Percentiles rank a stretch among this genome's conserved stretches.
phyloP scores from a whole-genome alignment of 2,113 vertebrate species.

The Fregata magnificens region DNA sequence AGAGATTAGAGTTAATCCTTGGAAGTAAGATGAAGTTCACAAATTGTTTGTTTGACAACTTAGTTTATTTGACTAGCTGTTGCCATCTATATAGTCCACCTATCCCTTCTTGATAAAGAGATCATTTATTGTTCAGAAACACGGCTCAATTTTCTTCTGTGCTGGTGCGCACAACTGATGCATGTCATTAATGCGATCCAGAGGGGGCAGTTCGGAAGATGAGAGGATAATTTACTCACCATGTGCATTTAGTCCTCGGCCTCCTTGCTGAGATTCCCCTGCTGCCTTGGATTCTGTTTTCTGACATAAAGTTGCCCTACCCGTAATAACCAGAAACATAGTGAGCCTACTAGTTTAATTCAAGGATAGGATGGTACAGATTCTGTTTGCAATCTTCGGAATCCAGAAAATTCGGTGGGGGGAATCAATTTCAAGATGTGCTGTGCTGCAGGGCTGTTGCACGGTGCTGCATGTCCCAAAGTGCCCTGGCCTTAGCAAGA shows the following conservation, averaged over 20 bases:
- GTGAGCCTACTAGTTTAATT: not conserved
- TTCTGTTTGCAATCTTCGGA: not conserved
- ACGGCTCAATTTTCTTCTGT: not conserved
- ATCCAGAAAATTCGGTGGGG: not conserved
- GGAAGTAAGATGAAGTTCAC: not conserved
- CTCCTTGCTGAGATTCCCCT: slow-evolving; percentile 17
- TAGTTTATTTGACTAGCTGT: not conserved
- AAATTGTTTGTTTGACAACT: slow-evolving; percentile 11
- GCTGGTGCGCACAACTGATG: slow-evolving; percentile 11
- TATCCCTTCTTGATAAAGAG: not conserved
- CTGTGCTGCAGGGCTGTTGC: not conserved
- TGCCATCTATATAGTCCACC: not conserved
- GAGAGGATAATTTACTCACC: slow-evolving; percentile 32
- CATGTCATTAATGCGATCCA: not conserved
- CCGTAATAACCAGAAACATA: not conserved
- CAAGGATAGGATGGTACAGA: not conserved
- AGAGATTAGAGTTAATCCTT: slow-evolving; percentile 15
- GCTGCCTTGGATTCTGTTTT: slow-evolving; percentile 32
- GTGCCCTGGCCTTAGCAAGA: not conserved
- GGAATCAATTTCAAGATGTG: not conserved
- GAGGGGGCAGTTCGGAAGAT: not conserved
- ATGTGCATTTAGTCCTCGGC: not conserved
- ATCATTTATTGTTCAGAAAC: not conserved
- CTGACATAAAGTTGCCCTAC: not conserved
- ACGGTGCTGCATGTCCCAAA: not conserved